phyloP scores from a whole-genome alignment of 2,113 vertebrate species.

The Bettongia penicillata region DNA sequence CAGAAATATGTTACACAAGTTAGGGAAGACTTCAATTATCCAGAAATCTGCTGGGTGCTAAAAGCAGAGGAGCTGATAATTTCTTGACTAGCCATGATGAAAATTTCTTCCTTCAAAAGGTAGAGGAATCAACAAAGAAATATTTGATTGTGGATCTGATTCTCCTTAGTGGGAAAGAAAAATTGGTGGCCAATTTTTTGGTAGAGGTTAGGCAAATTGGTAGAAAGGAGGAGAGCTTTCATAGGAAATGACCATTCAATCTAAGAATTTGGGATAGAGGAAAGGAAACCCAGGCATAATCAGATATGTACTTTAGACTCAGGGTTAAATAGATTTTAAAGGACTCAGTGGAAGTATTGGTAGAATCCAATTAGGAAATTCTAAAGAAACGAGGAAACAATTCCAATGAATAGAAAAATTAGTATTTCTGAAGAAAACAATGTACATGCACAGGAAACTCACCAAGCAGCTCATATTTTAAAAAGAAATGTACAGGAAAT shows the following conservation, averaged over 20 bases:
- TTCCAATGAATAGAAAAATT: not conserved
- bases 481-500: not conserved
- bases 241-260: not conserved
- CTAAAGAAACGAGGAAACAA: not conserved
- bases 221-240: not conserved
- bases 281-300: not conserved
- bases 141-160: not conserved
- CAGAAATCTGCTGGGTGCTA: not conserved
- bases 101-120: not conserved
- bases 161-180: not conserved
- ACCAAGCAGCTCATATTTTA: not conserved
- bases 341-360: not conserved
- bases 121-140: not conserved
- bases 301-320: not conserved
- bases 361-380: not conserved
- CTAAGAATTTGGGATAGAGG: not conserved
- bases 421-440: not conserved
- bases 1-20: not conserved
- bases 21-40: not conserved
- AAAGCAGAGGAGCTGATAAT: not conserved
- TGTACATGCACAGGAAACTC: not conserved
- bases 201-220: no score
- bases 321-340: not conserved
- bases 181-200: not conserved
- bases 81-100: not conserved